phyloP scores from a whole-genome alignment of 2,797 vertebrate species.

The Rhinella marina region DNA sequence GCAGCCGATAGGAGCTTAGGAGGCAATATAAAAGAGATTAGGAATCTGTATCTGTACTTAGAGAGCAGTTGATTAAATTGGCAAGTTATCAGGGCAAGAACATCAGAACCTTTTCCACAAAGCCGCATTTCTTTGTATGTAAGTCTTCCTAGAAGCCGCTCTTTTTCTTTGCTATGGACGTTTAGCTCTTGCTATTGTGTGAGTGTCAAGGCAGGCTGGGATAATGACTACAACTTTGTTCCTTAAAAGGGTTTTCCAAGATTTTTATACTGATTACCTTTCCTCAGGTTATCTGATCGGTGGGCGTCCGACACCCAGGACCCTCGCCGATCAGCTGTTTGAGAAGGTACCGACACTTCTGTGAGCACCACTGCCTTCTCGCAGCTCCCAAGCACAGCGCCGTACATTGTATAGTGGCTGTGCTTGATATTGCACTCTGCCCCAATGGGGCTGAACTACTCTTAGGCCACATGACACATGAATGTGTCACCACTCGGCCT shows the following conservation, averaged over 20 bases:
- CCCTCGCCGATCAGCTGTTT: no score
- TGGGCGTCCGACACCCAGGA: no score
- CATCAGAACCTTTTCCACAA: slow-evolving; percentile 23
- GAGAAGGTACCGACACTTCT: no score
- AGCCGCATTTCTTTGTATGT: slow-evolving; percentile 1
- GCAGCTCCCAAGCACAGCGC: no score
- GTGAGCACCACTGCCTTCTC: no score
- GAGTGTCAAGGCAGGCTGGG: not conserved
- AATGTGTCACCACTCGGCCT: no score
- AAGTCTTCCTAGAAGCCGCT: not conserved
- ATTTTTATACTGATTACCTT: no score
- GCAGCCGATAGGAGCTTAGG: slow-evolving; percentile 43
- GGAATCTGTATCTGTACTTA: slow-evolving; percentile 46
- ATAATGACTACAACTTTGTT: not conserved
- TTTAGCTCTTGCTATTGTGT: not conserved
- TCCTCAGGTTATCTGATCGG: no score
- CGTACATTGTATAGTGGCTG: no score
- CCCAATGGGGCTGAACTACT: no score
- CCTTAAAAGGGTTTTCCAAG: not conserved
- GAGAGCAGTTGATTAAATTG: slow-evolving; percentile 55
- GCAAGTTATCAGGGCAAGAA: slow-evolving; percentile 28
- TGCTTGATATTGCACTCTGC: no score
- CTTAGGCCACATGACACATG: no score
- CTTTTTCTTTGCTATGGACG: not conserved
- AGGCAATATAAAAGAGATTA: slow-evolving; percentile 57